Percentiles rank a stretch among this genome's conserved stretches.
Conservation (phyloP, 2,888 invertebrate genomes). For the Pristionchus japonicus region DNA sequence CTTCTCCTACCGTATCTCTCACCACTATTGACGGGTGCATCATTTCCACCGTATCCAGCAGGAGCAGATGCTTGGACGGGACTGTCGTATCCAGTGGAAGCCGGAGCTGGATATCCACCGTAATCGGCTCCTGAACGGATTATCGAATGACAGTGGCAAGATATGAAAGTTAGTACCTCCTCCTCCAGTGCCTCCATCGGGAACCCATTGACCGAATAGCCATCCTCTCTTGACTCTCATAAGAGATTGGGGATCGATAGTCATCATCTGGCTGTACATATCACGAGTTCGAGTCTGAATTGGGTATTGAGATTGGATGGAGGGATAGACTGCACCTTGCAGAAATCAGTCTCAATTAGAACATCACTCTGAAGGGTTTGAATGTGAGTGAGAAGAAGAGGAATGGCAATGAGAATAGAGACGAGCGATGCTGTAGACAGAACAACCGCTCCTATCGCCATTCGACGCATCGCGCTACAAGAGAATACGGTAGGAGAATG, state of each 20-base stretch:
- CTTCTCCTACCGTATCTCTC: background rate
- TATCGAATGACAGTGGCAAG: background rate
- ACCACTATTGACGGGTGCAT: background rate
- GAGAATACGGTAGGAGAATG: background rate
- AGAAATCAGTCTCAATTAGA: slow-evolving; percentile 71
- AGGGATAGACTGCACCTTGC: slow-evolving; percentile 61
- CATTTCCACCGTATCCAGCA: slow-evolving; percentile 22
- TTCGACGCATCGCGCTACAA: slow-evolving; percentile 62
- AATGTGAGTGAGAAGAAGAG: slow-evolving; percentile 73
- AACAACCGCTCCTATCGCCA: slow-evolving; percentile 70
- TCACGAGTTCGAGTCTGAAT: slow-evolving; percentile 58
- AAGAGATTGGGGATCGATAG: slow-evolving; percentile 46
- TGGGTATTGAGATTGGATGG: background rate
- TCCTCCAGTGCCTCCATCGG: slow-evolving; percentile 65
- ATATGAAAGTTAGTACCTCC: background rate
- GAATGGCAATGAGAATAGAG: slow-evolving; percentile 70
- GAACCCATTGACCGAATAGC: slow-evolving; percentile 68
- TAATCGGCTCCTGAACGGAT: background rate
- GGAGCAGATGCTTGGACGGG: background rate
- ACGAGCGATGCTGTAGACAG: slow-evolving; percentile 72
- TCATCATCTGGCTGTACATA: slow-evolving; percentile 65
- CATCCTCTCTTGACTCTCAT: slow-evolving; percentile 58
- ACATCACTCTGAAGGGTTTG: slow-evolving; percentile 72
- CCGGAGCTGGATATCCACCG: background rate
- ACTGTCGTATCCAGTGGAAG: background rate